These are phyloP conservation scores for Bugulina stolonifera DNA, from an alignment of 2,888 invertebrate genomes.

Conservation along the genomic window DNA sequence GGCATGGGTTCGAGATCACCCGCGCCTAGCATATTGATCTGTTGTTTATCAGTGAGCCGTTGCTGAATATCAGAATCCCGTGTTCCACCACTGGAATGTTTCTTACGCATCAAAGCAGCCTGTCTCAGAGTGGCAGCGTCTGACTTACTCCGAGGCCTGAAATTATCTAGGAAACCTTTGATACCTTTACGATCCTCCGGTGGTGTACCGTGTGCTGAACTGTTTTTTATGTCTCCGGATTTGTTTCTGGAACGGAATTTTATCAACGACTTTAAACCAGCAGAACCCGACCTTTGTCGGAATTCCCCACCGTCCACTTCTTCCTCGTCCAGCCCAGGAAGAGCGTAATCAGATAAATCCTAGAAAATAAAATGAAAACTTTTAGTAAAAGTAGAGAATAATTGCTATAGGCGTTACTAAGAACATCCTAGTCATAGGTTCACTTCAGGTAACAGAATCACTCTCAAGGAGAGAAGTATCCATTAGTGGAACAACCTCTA, in stretches of 20 bases:
- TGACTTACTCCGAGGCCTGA: conserved; percentile 39
- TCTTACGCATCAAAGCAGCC: conserved; percentile 3
- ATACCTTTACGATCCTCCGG: conserved; percentile 38
- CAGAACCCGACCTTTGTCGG: conserved; percentile 42
- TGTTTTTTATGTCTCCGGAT: conserved; percentile 37
- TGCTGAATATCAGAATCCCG: not conserved
- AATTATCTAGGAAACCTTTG: conserved; percentile 44
- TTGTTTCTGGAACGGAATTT: conserved; percentile 35
- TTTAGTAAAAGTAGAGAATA: too few species aligned
- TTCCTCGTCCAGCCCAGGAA: conserved; percentile 41
- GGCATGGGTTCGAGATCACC: conserved; percentile 12
- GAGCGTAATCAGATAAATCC: conserved; percentile 50
- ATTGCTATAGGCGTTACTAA: not conserved
- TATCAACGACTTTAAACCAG: conserved; percentile 32
- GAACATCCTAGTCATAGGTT: not conserved
- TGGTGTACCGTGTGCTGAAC: conserved; percentile 33
- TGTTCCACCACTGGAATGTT: conserved; percentile 9
- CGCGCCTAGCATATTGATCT: not conserved
- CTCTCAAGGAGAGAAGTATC: too few species aligned
- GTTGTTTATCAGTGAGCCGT: not conserved
- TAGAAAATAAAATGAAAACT: conserved; percentile 33
- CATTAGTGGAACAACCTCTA: too few species aligned
- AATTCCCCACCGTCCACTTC: conserved; percentile 36
- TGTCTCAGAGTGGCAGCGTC: conserved; percentile 40
- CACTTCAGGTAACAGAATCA: not conserved